A percentile compares a stretch with the other conserved stretches of the same genome.
Conservation (phyloP, 1,140 invertebrate species). For the Temnothorax nylanderi region DNA sequence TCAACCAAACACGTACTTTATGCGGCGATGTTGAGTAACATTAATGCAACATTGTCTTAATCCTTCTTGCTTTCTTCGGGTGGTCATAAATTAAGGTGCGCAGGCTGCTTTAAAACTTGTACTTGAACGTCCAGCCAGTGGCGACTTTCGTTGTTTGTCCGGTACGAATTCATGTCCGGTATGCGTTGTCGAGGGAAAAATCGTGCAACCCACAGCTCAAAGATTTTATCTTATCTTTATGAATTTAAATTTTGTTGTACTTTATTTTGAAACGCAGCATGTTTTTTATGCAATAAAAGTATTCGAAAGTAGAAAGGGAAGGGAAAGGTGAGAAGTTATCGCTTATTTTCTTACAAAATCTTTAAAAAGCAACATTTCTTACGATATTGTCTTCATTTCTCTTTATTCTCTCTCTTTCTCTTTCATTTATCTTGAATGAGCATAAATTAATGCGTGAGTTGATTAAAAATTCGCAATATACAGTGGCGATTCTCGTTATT, state of each 20-base stretch:
- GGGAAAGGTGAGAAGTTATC: background rate
- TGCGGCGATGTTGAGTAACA: background rate
- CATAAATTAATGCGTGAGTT: background rate
- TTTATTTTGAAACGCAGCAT: constrained; percentile 3
- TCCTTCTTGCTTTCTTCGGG: background rate
- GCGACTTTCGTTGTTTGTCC: constrained; percentile 35
- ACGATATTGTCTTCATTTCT: background rate
- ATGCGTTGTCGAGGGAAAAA: constrained; percentile 38
- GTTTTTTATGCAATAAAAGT: background rate
- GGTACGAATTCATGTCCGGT: constrained; percentile 6
- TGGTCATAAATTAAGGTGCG: constrained; percentile 35
- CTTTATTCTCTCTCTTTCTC: background rate
- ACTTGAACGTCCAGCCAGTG: constrained; percentile 30
- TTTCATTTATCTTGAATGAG: constrained; percentile 10
- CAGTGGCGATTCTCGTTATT: constrained; percentile 16
- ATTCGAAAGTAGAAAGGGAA: background rate
- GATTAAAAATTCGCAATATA: constrained; percentile 9
- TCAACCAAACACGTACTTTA: constrained; percentile 7
- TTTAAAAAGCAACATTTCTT: background rate
- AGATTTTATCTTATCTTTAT: constrained; percentile 49
- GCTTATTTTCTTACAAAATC: constrained; percentile 15
- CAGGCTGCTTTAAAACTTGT: constrained; percentile 48
- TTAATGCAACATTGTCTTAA: constrained; percentile 48
- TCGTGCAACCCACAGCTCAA: constrained; percentile 9
- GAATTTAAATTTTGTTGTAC: constrained; percentile 1